Base-by-base conservation (phyloP, 2,113 vertebrate genomes). In the Leucopsar rothschildi region DNA sequence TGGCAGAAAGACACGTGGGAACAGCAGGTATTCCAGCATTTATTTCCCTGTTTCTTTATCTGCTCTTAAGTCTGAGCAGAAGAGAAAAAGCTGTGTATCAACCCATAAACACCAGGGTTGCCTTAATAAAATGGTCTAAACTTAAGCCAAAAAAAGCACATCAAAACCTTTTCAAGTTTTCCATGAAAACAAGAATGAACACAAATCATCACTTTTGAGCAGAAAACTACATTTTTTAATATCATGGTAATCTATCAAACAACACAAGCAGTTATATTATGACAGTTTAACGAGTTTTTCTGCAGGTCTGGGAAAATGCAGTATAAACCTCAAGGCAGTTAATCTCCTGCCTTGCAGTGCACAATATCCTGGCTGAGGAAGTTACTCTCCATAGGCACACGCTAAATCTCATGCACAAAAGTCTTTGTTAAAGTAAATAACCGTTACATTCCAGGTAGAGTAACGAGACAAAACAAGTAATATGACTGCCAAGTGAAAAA, bases 51-150 rank as follows among this genome's bases (percentile, higher is more conserved):
- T 3, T 68, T 76, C 65, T 60, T 79, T 25, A 56, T 16, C 53
- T 76, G 40, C n/a, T 72, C 28, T 37, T 40, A 57, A 23, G 3
- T 10, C 24, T 72, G 31, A 77, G 78, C n/a, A 86, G 55, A 79
- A 78, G 12, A 78, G 7, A 50, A 65, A 72, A 69, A 60, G 21
- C 9, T 12, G 20, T 17, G 11, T 18, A 33, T 55, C n/a, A 65
- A 50, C 29, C 31, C 15, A 6, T 16, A 2, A 37, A 33, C 0
- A 1, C 11, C 31, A 49, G 24, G 28, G 18, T 5, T 61, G 31
- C 27, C 11, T 6, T 19, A 20, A 77, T 13, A 27, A 27, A 63
- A 42, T 27, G 20, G 23, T 72, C 35, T 20, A 40, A 63, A 39
- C 10, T 63, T 45, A 44, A 80, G 40, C 12, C 2, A 63, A 59